phyloP scores from a whole-genome alignment of 2,888 invertebrate species.

The Cephus rjabovi region DNA sequence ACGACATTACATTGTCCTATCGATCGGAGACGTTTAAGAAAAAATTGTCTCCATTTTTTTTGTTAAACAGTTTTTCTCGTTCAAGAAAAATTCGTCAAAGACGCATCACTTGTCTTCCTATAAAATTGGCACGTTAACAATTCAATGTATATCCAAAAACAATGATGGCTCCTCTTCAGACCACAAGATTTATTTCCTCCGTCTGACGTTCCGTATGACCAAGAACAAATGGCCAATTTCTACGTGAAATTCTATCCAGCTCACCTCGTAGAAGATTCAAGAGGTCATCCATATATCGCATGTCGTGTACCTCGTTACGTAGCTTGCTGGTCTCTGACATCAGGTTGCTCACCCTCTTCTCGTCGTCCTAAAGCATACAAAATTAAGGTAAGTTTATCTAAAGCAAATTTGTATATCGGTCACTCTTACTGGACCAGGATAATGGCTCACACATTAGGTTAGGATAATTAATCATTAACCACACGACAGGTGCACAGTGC shows the following conservation, averaged over 20 bases:
- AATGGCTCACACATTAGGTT: not conserved
- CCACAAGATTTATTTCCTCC: slow-evolving; percentile 57
- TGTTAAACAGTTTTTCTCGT: not conserved
- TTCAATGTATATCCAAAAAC: slow-evolving; percentile 1
- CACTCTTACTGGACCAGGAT: not conserved
- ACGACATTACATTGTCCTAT: not conserved
- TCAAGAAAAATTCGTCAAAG: not conserved
- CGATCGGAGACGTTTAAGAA: not conserved
- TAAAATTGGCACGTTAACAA: not conserved
- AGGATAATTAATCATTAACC: not conserved
- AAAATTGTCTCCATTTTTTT: not conserved
- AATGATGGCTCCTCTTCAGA: slow-evolving; percentile 26
- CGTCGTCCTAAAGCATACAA: slow-evolving; percentile 48
- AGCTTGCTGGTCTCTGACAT: slow-evolving; percentile 45
- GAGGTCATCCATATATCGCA: slow-evolving; percentile 59
- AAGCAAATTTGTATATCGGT: not conserved
- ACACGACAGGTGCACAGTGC: not conserved
- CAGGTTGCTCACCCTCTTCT: slow-evolving; percentile 47
- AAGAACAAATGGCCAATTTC: slow-evolving; percentile 58
- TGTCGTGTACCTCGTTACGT: slow-evolving; percentile 51
- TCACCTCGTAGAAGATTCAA: slow-evolving; percentile 56
- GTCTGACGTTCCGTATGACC: slow-evolving; percentile 42
- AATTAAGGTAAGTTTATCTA: not conserved
- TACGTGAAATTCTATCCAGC: slow-evolving; percentile 52
- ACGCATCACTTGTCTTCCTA: not conserved